These are phyloP conservation scores for Caenorhabditis sp. DNA, from an alignment of 2,888 invertebrate genomes.

Conservation along the genomic window DNA sequence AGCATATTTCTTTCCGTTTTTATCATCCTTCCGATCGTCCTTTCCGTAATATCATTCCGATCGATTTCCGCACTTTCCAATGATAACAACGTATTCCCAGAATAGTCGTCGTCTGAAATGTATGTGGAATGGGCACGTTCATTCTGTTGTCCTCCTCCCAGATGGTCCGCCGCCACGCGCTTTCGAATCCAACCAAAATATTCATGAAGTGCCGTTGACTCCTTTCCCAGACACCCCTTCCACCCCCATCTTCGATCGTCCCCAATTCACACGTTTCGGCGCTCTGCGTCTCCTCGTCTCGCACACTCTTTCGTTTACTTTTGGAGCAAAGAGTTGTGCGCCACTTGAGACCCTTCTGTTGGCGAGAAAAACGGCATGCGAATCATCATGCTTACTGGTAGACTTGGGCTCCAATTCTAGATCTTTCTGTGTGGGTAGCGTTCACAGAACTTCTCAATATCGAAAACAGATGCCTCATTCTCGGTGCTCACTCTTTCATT, in stretches of 20 bases:
- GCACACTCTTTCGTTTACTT: background rate
- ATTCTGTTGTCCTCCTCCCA: background rate
- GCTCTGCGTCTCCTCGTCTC: conserved; percentile 1
- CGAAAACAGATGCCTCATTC: too few species aligned
- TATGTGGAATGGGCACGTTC: conserved; percentile 1
- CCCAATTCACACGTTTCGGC: background rate
- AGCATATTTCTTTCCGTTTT: conserved; percentile 1
- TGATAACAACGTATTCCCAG: background rate
- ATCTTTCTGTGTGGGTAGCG: too few species aligned
- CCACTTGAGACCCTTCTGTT: background rate
- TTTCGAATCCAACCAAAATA: conserved; percentile 1
- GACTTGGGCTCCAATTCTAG: too few species aligned
- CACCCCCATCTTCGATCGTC: conserved; percentile 6
- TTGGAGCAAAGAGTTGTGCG: background rate
- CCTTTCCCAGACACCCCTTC: background rate
- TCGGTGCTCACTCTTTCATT: too few species aligned
- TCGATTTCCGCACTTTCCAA: background rate
- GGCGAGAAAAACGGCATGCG: background rate
- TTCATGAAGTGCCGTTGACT: conserved; percentile 2
- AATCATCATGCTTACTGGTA: too few species aligned
- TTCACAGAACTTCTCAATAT: too few species aligned
- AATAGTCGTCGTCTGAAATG: conserved; percentile 6
- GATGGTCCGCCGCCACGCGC: conserved; percentile 5
- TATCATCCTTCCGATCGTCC: background rate
- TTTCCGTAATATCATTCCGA: conserved; percentile 1